phyloP scores from a whole-genome alignment of 30 jellyfish, hydroid and myxozoan species.

The Chironex yamaguchii region DNA sequence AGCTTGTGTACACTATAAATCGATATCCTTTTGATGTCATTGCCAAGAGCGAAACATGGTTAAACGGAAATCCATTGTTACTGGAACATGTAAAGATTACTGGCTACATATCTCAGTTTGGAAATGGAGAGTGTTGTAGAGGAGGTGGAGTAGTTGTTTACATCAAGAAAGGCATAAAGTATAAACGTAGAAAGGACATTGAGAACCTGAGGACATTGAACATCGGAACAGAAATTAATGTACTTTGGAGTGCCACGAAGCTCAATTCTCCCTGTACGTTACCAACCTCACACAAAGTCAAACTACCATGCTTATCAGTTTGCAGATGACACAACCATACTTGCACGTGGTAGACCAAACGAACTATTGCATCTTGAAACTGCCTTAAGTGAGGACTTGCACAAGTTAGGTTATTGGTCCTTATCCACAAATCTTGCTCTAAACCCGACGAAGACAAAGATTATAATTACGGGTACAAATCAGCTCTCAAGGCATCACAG shows the following conservation, averaged over 20 bases:
- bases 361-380: neutral
- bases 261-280: slow-evolving; percentile 64
- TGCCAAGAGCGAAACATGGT: neutral
- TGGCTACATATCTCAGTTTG: neutral
- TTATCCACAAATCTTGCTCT: slow-evolving; percentile 41
- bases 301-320: slow-evolving; percentile 31
- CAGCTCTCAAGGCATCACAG: slow-evolving; percentile 49
- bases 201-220: slow-evolving; percentile 1
- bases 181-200: neutral
- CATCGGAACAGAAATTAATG: slow-evolving; percentile 50
- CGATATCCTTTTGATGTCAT: neutral
- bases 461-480: slow-evolving; percentile 29
- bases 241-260: slow-evolving; percentile 71
- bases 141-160: too few species aligned
- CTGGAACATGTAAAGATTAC: neutral
- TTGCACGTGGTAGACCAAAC: slow-evolving; percentile 43
- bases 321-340: slow-evolving; percentile 59
- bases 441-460: slow-evolving; percentile 60
- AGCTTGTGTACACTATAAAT: neutral
- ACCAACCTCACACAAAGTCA: slow-evolving; percentile 35
- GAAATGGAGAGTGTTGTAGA: neutral
- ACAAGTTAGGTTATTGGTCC: slow-evolving; percentile 19
- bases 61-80: neutral
- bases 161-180: neutral
- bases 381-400: slow-evolving; percentile 2